phyloP scores from a whole-genome alignment of 2,113 vertebrate genomes.

The Paradoxurus hermaphroditus region DNA sequence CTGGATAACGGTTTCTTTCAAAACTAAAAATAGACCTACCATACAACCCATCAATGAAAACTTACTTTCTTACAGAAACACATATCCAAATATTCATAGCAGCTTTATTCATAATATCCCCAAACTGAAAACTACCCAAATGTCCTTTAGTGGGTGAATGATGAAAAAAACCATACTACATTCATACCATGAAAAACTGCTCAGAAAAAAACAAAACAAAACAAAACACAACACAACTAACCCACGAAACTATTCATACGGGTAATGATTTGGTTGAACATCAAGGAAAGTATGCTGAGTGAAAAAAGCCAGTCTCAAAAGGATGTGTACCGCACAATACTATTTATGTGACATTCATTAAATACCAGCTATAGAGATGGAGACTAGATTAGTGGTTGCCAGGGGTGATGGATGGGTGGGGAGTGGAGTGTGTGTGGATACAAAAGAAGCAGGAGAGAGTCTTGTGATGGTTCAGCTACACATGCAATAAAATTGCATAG shows the following conservation, averaged over 20 bases:
- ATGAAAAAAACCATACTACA: background rate
- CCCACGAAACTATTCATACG: background rate
- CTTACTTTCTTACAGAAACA: background rate
- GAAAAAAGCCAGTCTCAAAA: background rate
- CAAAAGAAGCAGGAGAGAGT: background rate
- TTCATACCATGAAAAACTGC: background rate
- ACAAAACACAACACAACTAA: background rate
- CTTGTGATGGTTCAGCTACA: background rate
- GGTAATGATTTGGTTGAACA: background rate
- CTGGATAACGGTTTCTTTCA: background rate
- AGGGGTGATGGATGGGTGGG: background rate
- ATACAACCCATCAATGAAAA: background rate
- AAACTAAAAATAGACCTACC: background rate
- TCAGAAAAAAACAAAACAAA: background rate
- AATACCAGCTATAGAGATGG: background rate
- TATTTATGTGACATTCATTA: background rate
- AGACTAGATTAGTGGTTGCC: background rate
- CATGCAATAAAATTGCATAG: background rate
- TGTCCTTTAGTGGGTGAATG: background rate
- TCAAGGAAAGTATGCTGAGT: background rate
- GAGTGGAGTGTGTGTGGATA: background rate
- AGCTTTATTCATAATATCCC: background rate
- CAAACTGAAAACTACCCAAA: background rate
- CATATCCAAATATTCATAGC: background rate
- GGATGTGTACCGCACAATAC: background rate